Evolutionary conservation across 2,113 vertebrate species (phyloP), one percentile per base, ranked within the genome.

Genomic region (Erpornis zantholeuca): DNA sequence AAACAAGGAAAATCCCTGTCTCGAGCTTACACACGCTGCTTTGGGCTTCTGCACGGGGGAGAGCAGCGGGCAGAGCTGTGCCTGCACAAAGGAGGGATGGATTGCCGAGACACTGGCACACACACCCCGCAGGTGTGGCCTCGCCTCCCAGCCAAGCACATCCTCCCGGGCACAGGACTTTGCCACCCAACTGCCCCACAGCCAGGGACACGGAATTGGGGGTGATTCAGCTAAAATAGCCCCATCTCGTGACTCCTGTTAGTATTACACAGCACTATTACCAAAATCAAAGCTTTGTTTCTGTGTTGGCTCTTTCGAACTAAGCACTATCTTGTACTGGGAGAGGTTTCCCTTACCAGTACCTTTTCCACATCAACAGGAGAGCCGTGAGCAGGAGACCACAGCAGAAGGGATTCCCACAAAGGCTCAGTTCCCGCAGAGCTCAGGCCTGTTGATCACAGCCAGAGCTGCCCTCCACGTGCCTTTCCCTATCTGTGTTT

Each of bases 21-120:
- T n/a, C 1, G 0, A 36, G 33, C 2, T 79, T 7, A 2, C 45
- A 45, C 3, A 3, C 4, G 1, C 10, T 1, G 11, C 0, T 84
- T 33, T 5, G 65, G 42, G 44, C 10, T 73, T 28, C 17, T 15
- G 33, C 56, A 9, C 0, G 2, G 7, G 10, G 12, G 2, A 35
- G 15, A 56, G 35, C 7, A 35, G 28, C 15, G 21, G 6, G 5
- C 28, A 8, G 47, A 29, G 50, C 42, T 33, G 29, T 11, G 2
- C 2, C 56, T 3, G 21, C 63, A 31, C 53, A 12, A 6, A 4
- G 0, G 8, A 31, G n/a, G 5, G 8, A 0, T 2, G 50, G 16
- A 22, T 7, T 4, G 27, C 19, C 1, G 3, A 6, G 40, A 10
- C 17, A 2, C 18, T 0, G 47, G 45, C 9, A 7, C 35, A 1